Conservation (phyloP, 2,797 vertebrate genomes). For the Tragopan temminckii region DNA sequence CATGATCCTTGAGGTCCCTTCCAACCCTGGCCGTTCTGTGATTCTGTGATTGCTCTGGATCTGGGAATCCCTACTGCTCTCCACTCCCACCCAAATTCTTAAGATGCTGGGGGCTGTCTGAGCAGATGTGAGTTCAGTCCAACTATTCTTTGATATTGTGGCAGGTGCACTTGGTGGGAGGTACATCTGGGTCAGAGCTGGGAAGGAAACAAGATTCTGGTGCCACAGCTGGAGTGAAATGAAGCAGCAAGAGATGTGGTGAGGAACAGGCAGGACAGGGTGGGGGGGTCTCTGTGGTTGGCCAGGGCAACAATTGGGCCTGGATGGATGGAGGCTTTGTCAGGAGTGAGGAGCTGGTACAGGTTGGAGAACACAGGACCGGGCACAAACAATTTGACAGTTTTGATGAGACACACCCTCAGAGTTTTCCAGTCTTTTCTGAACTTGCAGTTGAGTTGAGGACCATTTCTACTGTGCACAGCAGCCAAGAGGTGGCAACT, state of each 20-base stretch:
- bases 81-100: background rate
- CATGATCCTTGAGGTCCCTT: too few species aligned
- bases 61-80: background rate
- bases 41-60: background rate
- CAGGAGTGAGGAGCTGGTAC: background rate
- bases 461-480: background rate
- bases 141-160: background rate
- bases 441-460: background rate
- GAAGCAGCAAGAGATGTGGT: background rate
- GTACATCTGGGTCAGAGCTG: background rate
- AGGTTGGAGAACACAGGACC: background rate
- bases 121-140: background rate
- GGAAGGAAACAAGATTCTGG: background rate
- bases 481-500: background rate
- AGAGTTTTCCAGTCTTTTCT: background rate
- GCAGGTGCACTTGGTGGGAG: background rate
- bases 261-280: background rate
- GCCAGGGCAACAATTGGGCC: background rate
- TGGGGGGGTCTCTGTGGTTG: fast-evolving
- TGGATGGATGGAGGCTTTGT: background rate
- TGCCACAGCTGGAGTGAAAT: background rate
- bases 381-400: background rate
- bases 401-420: background rate
- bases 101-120: background rate
- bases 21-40: too few species aligned